Base-by-base conservation (phyloP, 2,888 invertebrate genomes). In the Eupithecia centaureata region DNA sequence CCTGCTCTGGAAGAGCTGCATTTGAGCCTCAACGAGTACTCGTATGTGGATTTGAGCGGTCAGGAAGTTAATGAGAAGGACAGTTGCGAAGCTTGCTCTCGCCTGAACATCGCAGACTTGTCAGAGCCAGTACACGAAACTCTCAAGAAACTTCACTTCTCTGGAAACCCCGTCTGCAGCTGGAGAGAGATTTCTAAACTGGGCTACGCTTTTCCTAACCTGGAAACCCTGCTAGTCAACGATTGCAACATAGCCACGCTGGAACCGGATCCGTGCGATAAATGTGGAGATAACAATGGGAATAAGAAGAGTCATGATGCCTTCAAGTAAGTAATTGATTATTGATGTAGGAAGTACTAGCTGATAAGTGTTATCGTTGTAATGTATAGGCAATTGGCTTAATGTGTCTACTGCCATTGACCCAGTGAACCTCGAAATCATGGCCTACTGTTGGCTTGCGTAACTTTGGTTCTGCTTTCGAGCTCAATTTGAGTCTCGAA, bases 1-100 rank as follows among this genome's bases (percentile, higher is more conserved):
- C 96, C 96, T 67, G 95, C 95, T 83, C 94, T 99, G 54, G 97
- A 98, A 92, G 99, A 99, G 90, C 93, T 99, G 74, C 98, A 99
- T 90, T 92, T 99, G 79, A 98, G 98, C 83, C 94, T 98, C 71
- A 99, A 99, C 88, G 96, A 97, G 85, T 98, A 97, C 87, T 95
- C 95, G 30, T 95, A 95, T 75, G 96, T 98, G 47, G 95, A 96
- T 67, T 91, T 97, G 56, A 95, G 95, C 67, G 91, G 89, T 8
- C 79, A 87, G 66, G 86, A 91, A 52, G 80, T 86, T 2, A 83
- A 86, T 70, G 88, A 89, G 58, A 89, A 88, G 62, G 86, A 89
- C 64, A 83, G 84, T 57, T 92, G 92, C 73, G 91, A 91, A 67
- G 85, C 84, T 42, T 92, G 93, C 76, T 88, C 90, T 38, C 83